These are phyloP conservation scores for Dinoponera quadriceps DNA, from an alignment of 1,140 invertebrate species.

Conservation along the genomic window DNA sequence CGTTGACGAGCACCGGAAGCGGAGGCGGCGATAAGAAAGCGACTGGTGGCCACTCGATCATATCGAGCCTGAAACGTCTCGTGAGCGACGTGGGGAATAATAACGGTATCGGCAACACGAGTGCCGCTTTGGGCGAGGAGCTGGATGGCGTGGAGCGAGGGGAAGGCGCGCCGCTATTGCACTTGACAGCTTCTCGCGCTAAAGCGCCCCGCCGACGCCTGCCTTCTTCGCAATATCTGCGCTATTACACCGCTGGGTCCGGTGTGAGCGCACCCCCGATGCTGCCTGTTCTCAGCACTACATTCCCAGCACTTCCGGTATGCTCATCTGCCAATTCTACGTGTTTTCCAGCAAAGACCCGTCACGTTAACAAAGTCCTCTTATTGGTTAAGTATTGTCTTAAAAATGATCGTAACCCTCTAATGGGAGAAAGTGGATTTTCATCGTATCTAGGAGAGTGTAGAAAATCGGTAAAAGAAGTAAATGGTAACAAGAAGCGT, in stretches of 20 bases:
- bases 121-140: slow-evolving; percentile 79
- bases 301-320: no score
- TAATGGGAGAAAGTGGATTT: no score
- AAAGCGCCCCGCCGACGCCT: slow-evolving; percentile 88
- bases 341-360: no score
- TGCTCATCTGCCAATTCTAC: no score
- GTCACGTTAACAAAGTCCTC: no score
- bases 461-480: no score
- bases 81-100: slow-evolving; percentile 75
- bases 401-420: no score
- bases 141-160: slow-evolving; percentile 87
- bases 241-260: slow-evolving; percentile 74
- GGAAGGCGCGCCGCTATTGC: slow-evolving; percentile 86
- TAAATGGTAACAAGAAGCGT: no score
- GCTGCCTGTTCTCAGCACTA: slow-evolving; percentile 41
- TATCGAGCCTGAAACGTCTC: slow-evolving; percentile 80
- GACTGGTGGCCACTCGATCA: slow-evolving; percentile 72
- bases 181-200: slow-evolving; percentile 88
- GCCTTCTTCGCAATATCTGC: slow-evolving; percentile 86
- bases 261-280: slow-evolving; percentile 54
- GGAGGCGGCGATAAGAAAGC: slow-evolving; percentile 76
- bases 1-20: slow-evolving; percentile 48
- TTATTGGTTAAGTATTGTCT: no score
- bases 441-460: no score
- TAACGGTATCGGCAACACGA: slow-evolving; percentile 75